phyloP scores from a whole-genome alignment of 2,113 vertebrate genomes.

The Otocyon megalotis region DNA sequence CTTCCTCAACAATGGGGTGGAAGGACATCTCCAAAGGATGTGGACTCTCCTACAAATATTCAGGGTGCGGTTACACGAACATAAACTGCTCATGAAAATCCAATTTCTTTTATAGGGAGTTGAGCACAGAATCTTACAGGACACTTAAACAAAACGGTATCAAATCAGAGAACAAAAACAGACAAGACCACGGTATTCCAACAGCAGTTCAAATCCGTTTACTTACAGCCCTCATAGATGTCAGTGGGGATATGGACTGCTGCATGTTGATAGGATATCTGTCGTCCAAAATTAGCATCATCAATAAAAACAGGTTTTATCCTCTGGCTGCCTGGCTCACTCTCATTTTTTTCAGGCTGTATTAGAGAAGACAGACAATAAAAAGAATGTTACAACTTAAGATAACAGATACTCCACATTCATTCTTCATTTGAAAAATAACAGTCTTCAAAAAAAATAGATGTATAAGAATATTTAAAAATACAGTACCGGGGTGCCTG shows the following conservation, averaged over 20 bases:
- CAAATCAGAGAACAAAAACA: not conserved
- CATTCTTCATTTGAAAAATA: not conserved
- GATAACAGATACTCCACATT: not conserved
- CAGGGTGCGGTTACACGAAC: not conserved
- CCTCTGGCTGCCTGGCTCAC: conserved; percentile 91
- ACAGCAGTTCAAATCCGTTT: not conserved
- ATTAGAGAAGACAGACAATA: conserved; percentile 59
- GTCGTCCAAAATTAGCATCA: conserved; percentile 93
- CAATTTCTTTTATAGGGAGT: not conserved
- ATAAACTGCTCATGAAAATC: not conserved
- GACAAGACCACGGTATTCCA: not conserved
- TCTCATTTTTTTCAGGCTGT: conserved; percentile 95
- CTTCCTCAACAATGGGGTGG: not conserved
- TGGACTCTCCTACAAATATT: not conserved
- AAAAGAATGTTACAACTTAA: conserved; percentile 73
- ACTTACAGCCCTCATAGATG: conserved; percentile 99
- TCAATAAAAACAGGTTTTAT: conserved; percentile 96
- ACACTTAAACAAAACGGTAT: not conserved
- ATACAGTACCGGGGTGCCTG: not conserved
- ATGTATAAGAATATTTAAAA: not conserved
- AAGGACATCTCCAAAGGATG: not conserved
- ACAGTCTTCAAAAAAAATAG: not conserved
- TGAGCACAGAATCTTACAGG: not conserved
- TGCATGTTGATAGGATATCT: conserved; percentile 95
- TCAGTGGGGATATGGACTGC: conserved; percentile 99